phyloP scores from a whole-genome alignment of 2,113 vertebrate genomes.

The Telmatochromis sp. region DNA sequence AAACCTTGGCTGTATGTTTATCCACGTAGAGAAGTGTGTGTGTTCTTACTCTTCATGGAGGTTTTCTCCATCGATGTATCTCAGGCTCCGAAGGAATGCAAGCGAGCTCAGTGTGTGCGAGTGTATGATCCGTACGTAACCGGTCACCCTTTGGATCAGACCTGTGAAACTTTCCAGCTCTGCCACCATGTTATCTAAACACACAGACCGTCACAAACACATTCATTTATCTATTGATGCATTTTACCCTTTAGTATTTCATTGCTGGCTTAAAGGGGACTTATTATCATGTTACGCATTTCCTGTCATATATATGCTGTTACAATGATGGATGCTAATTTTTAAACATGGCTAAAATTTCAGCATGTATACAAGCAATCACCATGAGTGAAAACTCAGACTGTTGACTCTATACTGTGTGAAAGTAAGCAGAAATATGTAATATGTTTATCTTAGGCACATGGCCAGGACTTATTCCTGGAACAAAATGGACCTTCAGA shows the following conservation, averaged over 20 bases:
- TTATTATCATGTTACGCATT: not conserved
- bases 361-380: not conserved
- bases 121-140: constrained; percentile 88
- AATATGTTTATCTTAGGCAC: not conserved
- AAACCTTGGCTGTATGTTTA: not conserved
- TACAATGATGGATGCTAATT: not conserved
- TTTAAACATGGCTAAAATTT: not conserved
- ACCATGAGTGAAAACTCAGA: not conserved
- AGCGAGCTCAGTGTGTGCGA: constrained; percentile 89
- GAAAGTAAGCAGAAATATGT: not conserved
- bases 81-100: constrained; percentile 91
- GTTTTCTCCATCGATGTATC: constrained; percentile 85
- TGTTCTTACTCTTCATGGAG: constrained; percentile 81
- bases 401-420: not conserved
- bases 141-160: constrained; percentile 91
- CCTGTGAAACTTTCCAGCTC: constrained; percentile 97
- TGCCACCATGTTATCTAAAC: constrained; percentile 86
- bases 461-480: not conserved
- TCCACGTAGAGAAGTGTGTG: not conserved
- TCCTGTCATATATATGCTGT: not conserved
- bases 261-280: not conserved
- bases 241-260: not conserved
- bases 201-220: not conserved
- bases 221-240: not conserved
- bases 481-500: not conserved